Base-by-base conservation (phyloP, 2,113 vertebrate genomes). In the Rhombomys opimus region DNA sequence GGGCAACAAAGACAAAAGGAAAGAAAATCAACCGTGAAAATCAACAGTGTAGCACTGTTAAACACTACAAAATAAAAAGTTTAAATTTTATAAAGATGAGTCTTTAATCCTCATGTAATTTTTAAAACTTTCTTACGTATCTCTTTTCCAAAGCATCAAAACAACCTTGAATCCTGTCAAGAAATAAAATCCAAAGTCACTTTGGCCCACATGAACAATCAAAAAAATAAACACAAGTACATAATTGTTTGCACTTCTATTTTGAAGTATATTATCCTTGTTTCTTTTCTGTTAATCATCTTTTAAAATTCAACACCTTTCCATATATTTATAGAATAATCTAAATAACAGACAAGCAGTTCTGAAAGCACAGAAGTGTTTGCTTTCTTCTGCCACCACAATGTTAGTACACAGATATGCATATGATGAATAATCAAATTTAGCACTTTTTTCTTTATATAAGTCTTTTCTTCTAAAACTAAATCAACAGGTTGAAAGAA, bases 101-200 rank as follows among this genome's bases (percentile, higher is more conserved):
- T 87, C 81, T 96, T 95, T 96, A 80, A 90, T 93, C 18, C 38
- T 54, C 35, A 20, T 84, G 17, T 93, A 96, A 95, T 6, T 12
- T 67, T 88, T 35, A 98, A 95, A 72, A 93, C 5, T 95, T 27
- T 98, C 98, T 99, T 98, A 99, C 98, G 86, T 99, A 99, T 95
- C 97, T 98, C 96, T 97, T 99, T 95, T 99, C 98, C 98, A 99
- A 97, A 96, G 98, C 99, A 97, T 99, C 98, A 98, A 98, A 99
- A 97, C 98, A 99, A 96, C 98, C 98, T 98, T 98, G 98, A 97
- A 99, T 98, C 99, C 98, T 99, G 97, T 91, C 95, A 97, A 88
- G 94, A 95, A 88, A 98, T 91, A 98, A 97, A 98, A 41, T 93
- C 94, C 97, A 41, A 90, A 68, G 75, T 89, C 96, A 98, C 86